A percentile compares a stretch with the other conserved stretches of the same genome.
Evolutionary conservation across 2,888 invertebrate species (phyloP).

Genomic region (Aphidius colemani): DNA sequence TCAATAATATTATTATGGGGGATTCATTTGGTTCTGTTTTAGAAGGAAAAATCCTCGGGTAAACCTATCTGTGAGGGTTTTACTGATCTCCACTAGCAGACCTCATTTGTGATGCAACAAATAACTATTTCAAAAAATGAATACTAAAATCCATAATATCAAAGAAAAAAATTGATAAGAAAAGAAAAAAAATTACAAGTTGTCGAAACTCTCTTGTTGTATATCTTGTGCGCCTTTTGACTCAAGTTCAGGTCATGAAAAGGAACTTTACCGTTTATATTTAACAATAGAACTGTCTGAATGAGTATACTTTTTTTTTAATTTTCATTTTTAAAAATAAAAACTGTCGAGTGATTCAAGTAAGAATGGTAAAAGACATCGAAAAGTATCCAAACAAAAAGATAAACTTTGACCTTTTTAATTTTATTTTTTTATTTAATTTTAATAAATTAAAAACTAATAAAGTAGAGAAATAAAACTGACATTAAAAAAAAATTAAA

Average conservation of each 20-base stretch:
- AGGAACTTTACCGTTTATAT: conserved; percentile 46
- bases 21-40: conserved; percentile 42
- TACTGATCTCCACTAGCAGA: conserved; percentile 54
- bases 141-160: background rate
- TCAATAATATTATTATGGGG: too few relatives aligned
- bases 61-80: conserved; percentile 57
- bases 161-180: conserved; percentile 2
- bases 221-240: conserved; percentile 31
- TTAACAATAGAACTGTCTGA: conserved; percentile 3
- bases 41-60: conserved; percentile 57
- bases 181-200: background rate
- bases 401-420: conserved; percentile 17
- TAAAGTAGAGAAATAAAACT: background rate
- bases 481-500: conserved; percentile 39
- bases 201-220: background rate
- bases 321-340: background rate
- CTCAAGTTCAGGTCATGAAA: conserved; percentile 40
- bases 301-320: background rate
- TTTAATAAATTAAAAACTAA: background rate
- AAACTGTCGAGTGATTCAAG: background rate
- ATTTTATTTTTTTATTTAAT: background rate
- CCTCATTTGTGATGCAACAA: conserved; percentile 32
- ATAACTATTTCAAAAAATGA: conserved; percentile 29
- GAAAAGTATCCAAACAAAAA: conserved; percentile 10
- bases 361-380: conserved; percentile 10